These are phyloP conservation scores for Lumbricus terrestris DNA, from an alignment of 2,888 invertebrate species.

Conservation along the genomic window DNA sequence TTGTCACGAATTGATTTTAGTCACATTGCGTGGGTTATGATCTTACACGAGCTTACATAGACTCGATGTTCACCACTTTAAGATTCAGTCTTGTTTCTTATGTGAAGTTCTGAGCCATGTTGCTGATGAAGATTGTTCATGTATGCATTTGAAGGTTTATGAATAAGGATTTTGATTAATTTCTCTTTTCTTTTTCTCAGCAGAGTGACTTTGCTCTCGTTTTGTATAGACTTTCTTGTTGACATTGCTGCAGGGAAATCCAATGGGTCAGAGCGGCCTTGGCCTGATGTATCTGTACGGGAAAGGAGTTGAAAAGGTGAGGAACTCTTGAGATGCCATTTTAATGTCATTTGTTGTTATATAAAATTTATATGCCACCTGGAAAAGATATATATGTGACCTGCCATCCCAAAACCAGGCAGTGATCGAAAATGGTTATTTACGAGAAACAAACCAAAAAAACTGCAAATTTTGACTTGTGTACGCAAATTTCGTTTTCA, in stretches of 20 bases:
- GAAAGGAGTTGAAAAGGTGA: conserved; percentile 78
- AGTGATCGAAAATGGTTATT: too few species aligned
- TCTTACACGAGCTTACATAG: neutral
- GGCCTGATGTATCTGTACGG: conserved; percentile 96
- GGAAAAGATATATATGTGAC: neutral
- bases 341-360: neutral
- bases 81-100: neutral
- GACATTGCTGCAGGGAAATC: conserved; percentile 71
- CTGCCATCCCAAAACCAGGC: too few species aligned
- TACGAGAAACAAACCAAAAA: too few species aligned
- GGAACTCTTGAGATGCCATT: conserved; percentile 11
- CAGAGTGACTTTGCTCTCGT: neutral
- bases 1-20: neutral
- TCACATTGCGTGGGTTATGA: neutral
- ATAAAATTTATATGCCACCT: neutral
- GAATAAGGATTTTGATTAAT: neutral
- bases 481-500: too few species aligned
- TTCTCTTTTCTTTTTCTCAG: neutral
- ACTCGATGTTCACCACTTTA: neutral
- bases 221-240: conserved; percentile 17
- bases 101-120: neutral
- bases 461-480: too few species aligned
- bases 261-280: conserved; percentile 92
- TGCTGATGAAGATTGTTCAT: neutral
- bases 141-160: neutral